A percentile compares a stretch with the other conserved stretches of the same genome.
phyloP scores from a whole-genome alignment of 2,113 vertebrate genomes.

The Alexandromys fortis region DNA sequence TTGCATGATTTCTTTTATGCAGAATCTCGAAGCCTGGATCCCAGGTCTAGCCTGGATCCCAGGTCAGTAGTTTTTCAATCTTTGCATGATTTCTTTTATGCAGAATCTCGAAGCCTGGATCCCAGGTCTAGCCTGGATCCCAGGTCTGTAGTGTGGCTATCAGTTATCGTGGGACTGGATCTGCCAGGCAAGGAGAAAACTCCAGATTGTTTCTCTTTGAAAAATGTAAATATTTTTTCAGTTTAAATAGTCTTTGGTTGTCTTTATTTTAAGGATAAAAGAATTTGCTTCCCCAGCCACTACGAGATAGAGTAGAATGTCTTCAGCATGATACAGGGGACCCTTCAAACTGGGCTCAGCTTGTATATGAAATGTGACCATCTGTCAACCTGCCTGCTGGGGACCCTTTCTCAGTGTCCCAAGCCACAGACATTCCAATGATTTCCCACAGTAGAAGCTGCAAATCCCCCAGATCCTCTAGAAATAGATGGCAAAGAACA shows the following conservation, averaged over 20 bases:
- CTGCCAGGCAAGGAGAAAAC: background rate
- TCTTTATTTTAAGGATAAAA: constrained; percentile 20
- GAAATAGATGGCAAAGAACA: background rate
- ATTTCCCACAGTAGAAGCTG: background rate
- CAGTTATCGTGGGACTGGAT: background rate
- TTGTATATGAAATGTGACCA: background rate
- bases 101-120: too few species aligned
- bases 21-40: too few species aligned
- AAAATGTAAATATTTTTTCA: background rate
- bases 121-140: background rate
- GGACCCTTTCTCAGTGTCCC: too few species aligned
- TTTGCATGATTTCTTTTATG: background rate
- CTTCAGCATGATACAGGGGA: background rate
- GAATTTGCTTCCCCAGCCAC: background rate
- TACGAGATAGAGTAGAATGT: background rate
- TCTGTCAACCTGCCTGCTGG: background rate
- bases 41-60: background rate
- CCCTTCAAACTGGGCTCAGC: background rate
- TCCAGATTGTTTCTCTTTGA: background rate
- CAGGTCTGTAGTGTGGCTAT: background rate
- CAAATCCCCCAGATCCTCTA: background rate
- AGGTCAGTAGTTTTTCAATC: background rate
- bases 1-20: background rate
- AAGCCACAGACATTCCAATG: background rate
- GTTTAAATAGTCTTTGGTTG: background rate